These are phyloP conservation scores for Setophaga petechia DNA, from an alignment of 2,113 vertebrate species.

Conservation along the genomic window DNA sequence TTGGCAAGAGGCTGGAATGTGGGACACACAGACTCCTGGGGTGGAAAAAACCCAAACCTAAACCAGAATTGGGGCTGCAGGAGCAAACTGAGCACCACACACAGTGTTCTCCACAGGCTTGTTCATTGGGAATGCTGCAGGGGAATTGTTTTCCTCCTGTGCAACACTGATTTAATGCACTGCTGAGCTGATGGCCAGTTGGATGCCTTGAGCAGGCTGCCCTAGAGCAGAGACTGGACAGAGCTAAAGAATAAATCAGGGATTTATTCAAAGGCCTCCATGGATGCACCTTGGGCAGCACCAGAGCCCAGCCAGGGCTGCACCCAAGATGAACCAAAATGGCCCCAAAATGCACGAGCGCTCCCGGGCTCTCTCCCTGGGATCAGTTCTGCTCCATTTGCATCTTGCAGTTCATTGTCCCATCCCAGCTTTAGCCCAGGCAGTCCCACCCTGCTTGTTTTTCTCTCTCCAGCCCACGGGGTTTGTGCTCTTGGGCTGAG, in stretches of 20 bases:
- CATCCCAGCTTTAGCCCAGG: too few relatives aligned
- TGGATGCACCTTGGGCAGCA: too few relatives aligned
- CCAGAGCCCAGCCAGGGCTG: too few relatives aligned
- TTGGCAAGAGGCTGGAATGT: background rate
- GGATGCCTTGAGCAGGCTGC: background rate
- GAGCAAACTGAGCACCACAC: background rate
- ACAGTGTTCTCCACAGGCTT: fast-evolving
- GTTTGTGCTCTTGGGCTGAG: too few relatives aligned
- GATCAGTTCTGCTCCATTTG: too few relatives aligned
- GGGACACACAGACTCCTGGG: background rate
- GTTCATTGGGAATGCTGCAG: background rate
- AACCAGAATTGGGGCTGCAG: background rate
- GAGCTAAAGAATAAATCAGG: background rate
- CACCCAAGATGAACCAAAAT: too few relatives aligned
- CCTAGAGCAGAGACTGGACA: background rate
- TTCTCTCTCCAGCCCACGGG: too few relatives aligned
- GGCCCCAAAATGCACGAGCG: too few relatives aligned
- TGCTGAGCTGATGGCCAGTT: fast-evolving
- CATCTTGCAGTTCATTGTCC: too few relatives aligned
- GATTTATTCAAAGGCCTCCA: too few relatives aligned
- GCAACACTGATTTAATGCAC: background rate
- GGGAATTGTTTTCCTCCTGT: background rate
- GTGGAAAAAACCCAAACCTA: background rate
- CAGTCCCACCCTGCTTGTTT: too few relatives aligned
- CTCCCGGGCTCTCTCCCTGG: too few relatives aligned